Conservation (phyloP, 2,113 vertebrate species). For the Microtus oregoni region DNA sequence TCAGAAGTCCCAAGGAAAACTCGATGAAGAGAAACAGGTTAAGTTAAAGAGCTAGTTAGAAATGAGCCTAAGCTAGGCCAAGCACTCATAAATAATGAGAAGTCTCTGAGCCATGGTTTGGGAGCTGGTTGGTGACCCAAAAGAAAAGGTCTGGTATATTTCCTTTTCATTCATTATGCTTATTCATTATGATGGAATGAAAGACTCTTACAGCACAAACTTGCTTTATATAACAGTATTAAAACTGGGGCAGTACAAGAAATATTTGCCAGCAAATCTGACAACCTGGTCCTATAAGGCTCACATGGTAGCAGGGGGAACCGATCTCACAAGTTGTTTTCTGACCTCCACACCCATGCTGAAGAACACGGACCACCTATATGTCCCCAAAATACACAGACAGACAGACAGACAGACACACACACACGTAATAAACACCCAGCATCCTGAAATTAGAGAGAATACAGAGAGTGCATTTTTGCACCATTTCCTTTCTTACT, state of each 20-base stretch:
- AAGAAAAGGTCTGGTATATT: background rate
- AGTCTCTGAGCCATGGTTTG: background rate
- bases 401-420: background rate
- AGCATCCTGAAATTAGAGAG: background rate
- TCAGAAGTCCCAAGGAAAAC: background rate
- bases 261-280: background rate
- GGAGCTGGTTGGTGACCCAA: background rate
- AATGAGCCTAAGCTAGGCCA: background rate
- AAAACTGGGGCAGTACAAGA: background rate
- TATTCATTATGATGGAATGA: background rate
- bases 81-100: background rate
- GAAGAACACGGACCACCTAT: background rate
- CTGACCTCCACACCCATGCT: background rate
- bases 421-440: background rate
- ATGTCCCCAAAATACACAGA: background rate
- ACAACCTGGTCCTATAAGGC: background rate
- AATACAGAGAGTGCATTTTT: background rate
- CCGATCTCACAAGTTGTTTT: background rate
- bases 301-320: background rate
- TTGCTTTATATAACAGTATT: background rate
- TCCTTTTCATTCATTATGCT: background rate
- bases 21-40: background rate
- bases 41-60: background rate
- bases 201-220: conserved; percentile 1
- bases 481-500: background rate